A percentile compares a stretch with the other conserved stretches of the same genome.
These are phyloP conservation scores for Nymphalis urticae DNA, from an alignment of 2,888 invertebrate species.

Conservation along the genomic window DNA sequence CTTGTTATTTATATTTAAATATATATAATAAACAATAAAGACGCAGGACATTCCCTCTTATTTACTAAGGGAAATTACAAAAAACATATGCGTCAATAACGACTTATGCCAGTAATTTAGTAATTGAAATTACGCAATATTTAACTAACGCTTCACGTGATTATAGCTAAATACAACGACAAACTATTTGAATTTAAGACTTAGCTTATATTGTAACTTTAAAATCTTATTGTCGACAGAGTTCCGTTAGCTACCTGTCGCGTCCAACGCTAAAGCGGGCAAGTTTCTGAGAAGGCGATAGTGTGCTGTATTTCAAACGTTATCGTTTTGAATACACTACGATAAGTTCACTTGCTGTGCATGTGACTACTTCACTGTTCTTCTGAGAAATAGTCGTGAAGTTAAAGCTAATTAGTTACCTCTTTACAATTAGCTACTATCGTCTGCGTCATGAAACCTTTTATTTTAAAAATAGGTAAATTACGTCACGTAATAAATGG, in stretches of 20 bases:
- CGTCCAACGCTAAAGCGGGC: slow-evolving; percentile 52
- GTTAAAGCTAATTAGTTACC: slow-evolving; percentile 56
- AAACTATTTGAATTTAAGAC: slow-evolving; percentile 3
- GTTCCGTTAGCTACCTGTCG: slow-evolving; percentile 80
- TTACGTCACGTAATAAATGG: neutral
- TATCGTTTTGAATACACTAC: slow-evolving; percentile 73
- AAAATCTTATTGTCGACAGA: slow-evolving; percentile 57
- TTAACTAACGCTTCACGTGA: slow-evolving; percentile 2
- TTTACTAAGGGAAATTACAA: slow-evolving; percentile 15
- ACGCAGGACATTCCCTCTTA: neutral
- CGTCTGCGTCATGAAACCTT: slow-evolving; percentile 5
- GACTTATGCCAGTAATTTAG: slow-evolving; percentile 19
- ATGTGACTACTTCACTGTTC: slow-evolving; percentile 60
- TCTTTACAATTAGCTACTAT: slow-evolving; percentile 25
- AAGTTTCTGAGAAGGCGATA: slow-evolving; percentile 75
- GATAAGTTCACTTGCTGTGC: slow-evolving; percentile 72
- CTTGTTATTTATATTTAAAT: neutral
- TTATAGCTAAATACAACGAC: slow-evolving; percentile 10
- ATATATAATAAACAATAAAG: neutral
- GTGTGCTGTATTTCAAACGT: slow-evolving; percentile 75
- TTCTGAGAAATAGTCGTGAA: slow-evolving; percentile 63
- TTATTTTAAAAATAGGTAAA: neutral
- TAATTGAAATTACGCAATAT: slow-evolving; percentile 25
- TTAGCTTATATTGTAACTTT: slow-evolving; percentile 17
- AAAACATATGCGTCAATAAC: slow-evolving; percentile 18